Base-by-base conservation (phyloP, 2,113 vertebrate genomes). In the Centropristis striata region DNA sequence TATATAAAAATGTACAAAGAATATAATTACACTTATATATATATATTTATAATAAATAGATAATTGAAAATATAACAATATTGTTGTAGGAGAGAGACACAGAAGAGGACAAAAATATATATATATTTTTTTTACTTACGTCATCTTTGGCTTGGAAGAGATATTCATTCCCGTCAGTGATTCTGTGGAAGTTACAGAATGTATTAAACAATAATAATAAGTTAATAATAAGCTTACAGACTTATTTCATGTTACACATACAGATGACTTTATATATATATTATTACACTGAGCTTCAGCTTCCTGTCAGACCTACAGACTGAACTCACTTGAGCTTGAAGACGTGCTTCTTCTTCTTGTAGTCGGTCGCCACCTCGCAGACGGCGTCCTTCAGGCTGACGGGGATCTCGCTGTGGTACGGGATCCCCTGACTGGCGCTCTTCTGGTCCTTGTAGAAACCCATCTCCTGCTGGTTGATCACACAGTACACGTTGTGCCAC, bases 131-230 rank as follows among this genome's bases (percentile, higher is more conserved):
- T 44, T 8, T 39, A 96, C 97, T 98, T 92, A 99, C 98, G 27
- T 99, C 98, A 1, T 99, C 98, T 99, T 99, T 99, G 98, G 98
- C 98, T 96, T 99, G 98, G 96, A 99, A 99, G 93, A 99, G 97
- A 96, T 98, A 99, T 94, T 99, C 98, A 1, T 99, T 99, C 85
- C 98, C 98, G 64, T 99, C 97, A 5, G 95, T 96, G 86, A 99
- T 90, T 88, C 98, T 99, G 95, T 20, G 78, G 65, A 79, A 23
- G 42, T 6, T 1, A 69, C 50, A 58, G 3, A 0, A 61, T 0
- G 0, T 4, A 28, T 46, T 18, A 32, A 42, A 13, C 13, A 42
- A 42, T 42, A 42, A 42, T 4, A 42, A 42, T 15, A 42, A 13
- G n/a, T n/a, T 32, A 32, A 32, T 32, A 32, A 32, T 32, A 32